phyloP scores from a whole-genome alignment of 2,888 invertebrate genomes.

The Steromphala cineraria region DNA sequence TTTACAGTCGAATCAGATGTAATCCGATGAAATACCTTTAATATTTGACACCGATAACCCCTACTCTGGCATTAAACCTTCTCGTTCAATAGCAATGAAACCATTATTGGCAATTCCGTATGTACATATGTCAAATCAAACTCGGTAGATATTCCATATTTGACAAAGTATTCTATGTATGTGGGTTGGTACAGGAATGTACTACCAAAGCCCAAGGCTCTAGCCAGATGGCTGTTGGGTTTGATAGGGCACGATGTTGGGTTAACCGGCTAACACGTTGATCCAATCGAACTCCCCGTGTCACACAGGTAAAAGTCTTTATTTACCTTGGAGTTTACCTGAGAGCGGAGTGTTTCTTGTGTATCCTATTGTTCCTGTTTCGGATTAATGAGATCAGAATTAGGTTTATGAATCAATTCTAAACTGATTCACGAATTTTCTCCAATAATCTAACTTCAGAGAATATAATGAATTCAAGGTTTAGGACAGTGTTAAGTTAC shows the following conservation, averaged over 20 bases:
- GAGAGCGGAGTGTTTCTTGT: neutral
- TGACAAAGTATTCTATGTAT: neutral
- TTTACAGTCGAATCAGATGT: neutral
- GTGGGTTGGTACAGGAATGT: neutral
- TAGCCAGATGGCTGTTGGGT: neutral
- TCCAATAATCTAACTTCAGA: too few relatives aligned
- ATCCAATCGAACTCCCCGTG: neutral
- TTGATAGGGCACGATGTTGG: neutral
- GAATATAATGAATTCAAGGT: too few relatives aligned
- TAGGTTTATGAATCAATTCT: neutral
- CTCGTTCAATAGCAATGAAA: neutral
- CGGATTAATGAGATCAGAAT: neutral
- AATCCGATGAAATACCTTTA: neutral
- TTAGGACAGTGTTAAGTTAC: too few relatives aligned
- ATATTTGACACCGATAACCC: neutral
- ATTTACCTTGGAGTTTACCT: neutral
- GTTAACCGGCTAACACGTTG: neutral
- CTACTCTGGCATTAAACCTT: neutral
- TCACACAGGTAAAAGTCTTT: neutral
- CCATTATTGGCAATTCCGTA: neutral
- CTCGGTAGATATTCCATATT: neutral
- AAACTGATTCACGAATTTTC: too few relatives aligned
- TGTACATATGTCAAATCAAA: neutral
- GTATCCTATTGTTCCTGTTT: neutral
- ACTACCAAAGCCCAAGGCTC: neutral